Evolutionary conservation across 2,797 vertebrate species (phyloP), one percentile per base, ranked within the genome.

Genomic region (Columba guinea): DNA sequence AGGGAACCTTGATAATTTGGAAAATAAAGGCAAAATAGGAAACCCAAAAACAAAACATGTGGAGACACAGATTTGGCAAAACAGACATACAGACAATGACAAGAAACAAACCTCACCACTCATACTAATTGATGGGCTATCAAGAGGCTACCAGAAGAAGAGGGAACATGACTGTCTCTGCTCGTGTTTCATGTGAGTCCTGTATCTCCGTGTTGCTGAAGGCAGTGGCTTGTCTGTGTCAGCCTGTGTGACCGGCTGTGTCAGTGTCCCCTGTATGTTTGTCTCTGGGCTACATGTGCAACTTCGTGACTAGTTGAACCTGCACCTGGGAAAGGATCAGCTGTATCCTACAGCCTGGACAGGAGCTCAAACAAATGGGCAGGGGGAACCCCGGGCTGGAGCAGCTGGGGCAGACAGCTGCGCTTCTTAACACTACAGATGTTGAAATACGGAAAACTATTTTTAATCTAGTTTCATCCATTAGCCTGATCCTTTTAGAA

Each of bases 271-370:
- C 4, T 13, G 24, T 20, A 28, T 10, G 9, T 13, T 5, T 71
- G 34, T 58, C 18, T 21, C 55, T 11, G 6, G 16, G 16, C 7
- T 53, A 9, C 0, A 0, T 18, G 5, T 5, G 11, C 21, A 49
- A 10, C 23, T 60, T 60, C 26, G 28, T 52, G 8, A 35, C 30
- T 11, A 9, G 24, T 4, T 55, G 39, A 46, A 60, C 26, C 16
- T 1, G 0, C 19, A 39, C 1, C 4, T 7, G 4, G 46, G 12
- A 18, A 55, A 39, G 22, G 0, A 1, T 3, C 12, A 41, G 8
- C 5, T 0, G 0, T 1, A 2, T 17, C n/a, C 24, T 1, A 1
- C 3, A n/a, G 28, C 10, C 2, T 0, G 0, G 24, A 11, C 9
- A 26, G 37, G 32, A 5, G 24, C 24, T 34, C 18, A 39, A 44